Conservation (phyloP, 2,113 vertebrate species). For the Eclectus roratus region DNA sequence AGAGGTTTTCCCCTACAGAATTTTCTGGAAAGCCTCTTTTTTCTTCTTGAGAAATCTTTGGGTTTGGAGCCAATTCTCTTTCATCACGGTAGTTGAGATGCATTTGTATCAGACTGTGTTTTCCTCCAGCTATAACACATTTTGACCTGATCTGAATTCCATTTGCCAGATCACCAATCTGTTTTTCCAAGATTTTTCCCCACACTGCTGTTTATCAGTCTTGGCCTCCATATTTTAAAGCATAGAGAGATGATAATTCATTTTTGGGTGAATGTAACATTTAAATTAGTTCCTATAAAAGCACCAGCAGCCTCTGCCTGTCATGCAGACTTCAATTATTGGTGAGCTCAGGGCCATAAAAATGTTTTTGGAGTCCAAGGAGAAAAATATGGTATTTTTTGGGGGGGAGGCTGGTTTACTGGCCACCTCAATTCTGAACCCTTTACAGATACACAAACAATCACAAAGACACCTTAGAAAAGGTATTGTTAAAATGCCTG, state of each 20-base stretch:
- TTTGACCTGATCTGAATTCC: not conserved
- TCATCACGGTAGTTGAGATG: not conserved
- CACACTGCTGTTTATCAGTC: not conserved
- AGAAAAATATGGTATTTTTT: not conserved
- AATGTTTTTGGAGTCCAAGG: not conserved
- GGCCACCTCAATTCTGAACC: not conserved
- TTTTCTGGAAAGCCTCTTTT: conserved; percentile 41
- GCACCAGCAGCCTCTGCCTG: not conserved
- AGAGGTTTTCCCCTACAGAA: conserved; percentile 22
- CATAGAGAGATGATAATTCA: not conserved
- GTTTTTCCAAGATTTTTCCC: conserved; percentile 16
- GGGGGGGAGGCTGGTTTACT: not conserved
- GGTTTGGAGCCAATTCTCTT: conserved; percentile 35
- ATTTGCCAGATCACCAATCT: not conserved
- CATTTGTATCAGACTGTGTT: not conserved
- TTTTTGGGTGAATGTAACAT: not conserved
- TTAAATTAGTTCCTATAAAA: conserved; percentile 1
- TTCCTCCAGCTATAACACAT: not conserved
- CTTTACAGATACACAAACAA: not conserved
- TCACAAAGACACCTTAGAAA: not conserved
- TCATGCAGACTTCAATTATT: not conserved
- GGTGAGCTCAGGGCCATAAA: not conserved
- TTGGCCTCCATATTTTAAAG: not conserved
- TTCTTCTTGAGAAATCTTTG: conserved; percentile 19
- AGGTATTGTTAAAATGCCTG: not conserved